Evolutionary conservation across 2,888 invertebrate species (phyloP).

Genomic region (Syrista parreyssii): DNA sequence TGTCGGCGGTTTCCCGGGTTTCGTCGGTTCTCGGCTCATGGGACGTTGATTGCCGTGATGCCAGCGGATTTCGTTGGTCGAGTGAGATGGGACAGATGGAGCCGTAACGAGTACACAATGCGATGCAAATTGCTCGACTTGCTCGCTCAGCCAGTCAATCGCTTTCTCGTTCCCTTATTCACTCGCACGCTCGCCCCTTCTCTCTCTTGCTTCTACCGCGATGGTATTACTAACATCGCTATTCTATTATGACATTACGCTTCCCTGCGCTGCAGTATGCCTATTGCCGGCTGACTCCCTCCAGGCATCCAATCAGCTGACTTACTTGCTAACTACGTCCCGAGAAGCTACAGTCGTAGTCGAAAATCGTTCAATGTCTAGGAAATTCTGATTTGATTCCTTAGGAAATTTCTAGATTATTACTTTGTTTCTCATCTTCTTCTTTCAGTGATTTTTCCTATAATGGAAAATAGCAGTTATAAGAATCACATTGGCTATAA

Average conservation of each 20-base stretch:
- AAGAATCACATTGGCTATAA: not conserved
- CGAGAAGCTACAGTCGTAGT: not conserved
- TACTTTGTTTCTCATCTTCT: not conserved
- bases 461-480: not conserved
- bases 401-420: not conserved
- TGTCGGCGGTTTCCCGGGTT: conserved; percentile 56
- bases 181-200: conserved; percentile 19
- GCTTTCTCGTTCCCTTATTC: conserved; percentile 33
- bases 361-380: not conserved
- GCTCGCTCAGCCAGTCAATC: conserved; percentile 14
- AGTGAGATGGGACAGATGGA: conserved; percentile 54
- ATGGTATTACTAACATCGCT: conserved; percentile 65
- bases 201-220: conserved; percentile 37
- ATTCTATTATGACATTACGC: conserved; percentile 64
- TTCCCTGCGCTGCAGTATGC: conserved; percentile 42
- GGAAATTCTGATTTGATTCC: not conserved
- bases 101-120: conserved; percentile 64
- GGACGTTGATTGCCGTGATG: conserved; percentile 55
- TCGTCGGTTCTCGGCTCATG: conserved; percentile 37
- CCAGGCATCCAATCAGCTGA: conserved; percentile 63
- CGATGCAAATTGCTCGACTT: conserved; percentile 63
- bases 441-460: not conserved
- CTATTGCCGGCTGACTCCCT: conserved; percentile 48
- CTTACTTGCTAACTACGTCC: conserved; percentile 54
- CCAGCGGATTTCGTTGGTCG: conserved; percentile 28